Base-by-base conservation (phyloP, 2,113 vertebrate genomes). In the Tachysurus fulvidraco region DNA sequence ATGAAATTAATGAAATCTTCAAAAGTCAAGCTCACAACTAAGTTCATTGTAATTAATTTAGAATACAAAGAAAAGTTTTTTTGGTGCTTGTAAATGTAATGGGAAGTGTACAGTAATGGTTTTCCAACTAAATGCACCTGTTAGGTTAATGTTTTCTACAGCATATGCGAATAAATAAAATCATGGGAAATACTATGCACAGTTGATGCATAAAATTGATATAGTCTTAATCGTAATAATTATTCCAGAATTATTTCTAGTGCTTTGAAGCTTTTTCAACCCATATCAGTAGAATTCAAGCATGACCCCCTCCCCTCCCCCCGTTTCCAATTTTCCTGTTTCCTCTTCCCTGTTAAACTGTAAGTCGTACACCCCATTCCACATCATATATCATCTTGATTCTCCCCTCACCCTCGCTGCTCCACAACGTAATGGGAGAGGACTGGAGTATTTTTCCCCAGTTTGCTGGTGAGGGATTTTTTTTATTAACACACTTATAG, bases 231-330 rank as follows among this genome's bases (percentile, higher is more conserved):
- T 36, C 80, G 46, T 60, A 76, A 28, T 41, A 30, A 85, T 36
- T 83, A 83, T 81, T 41, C 84, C 84, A 81, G 78, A 2, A 55
- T 89, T 87, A 85, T 88, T 90, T 78, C 30, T 17, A 59, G 86
- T 91, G 88, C 74, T 76, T 85, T 65, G 65, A 65, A 65, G 71
- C 88, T 91, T 91, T 64, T 88, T 89, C 78, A n/a, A 90, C 91
- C 90, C 83, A 59, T 93, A 95, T 95, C 94, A 94, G 93, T 94
- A 95, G 95, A 94, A 95, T 94, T 94, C 92, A 95, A 94, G 90
- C 93, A 93, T 92, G 91, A 93, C 91, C 90, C 91, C 89, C 91
- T 89, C 92, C 89, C 82, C 84, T 81, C 90, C 77, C 88, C 36
- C 91, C 23, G 16, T 85, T 93, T 91, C 91, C 91, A 92, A 93